Evolutionary conservation across 1,140 invertebrate species (phyloP).

Genomic region (Drosophila trapezifrons): DNA sequence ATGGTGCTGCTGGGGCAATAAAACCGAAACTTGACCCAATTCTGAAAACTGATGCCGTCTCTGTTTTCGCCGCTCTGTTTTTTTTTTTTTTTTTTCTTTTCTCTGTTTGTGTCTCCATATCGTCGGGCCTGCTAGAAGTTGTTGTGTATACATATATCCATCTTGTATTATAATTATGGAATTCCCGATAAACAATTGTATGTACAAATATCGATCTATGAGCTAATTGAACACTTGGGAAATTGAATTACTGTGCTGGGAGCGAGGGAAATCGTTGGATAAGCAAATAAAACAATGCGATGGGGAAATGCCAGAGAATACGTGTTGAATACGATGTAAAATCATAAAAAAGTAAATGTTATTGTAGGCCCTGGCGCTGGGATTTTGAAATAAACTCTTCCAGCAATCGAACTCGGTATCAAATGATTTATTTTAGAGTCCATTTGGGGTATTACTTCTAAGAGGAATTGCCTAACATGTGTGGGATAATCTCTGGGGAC

Average conservation of each 20-base stretch:
- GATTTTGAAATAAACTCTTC: constrained; percentile 5
- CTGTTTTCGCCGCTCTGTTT: constrained; percentile 30
- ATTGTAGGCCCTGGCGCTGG: background rate
- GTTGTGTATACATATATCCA: constrained; percentile 28
- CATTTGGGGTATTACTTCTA: constrained; percentile 2
- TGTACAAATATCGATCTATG: constrained; percentile 32
- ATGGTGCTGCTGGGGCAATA: constrained; percentile 54
- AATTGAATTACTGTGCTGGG: constrained; percentile 11
- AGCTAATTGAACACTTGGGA: constrained; percentile 41
- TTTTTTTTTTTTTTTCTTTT: constrained; percentile 35
- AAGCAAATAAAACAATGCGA: constrained; percentile 20
- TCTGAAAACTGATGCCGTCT: constrained; percentile 59
- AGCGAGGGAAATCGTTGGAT: constrained; percentile 5
- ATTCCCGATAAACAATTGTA: constrained; percentile 61
- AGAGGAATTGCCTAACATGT: constrained; percentile 8
- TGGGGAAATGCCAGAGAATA: constrained; percentile 11
- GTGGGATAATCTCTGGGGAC: background rate
- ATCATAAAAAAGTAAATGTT: constrained; percentile 10
- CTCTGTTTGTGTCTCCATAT: constrained; percentile 31
- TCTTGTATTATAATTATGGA: constrained; percentile 41
- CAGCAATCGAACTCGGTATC: background rate
- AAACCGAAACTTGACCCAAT: constrained; percentile 81
- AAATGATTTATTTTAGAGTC: constrained; percentile 7
- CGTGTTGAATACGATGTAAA: constrained; percentile 9
- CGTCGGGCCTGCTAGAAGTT: constrained; percentile 36